Conservation (phyloP, 2,888 invertebrate species). For the Cerastoderma edule region DNA sequence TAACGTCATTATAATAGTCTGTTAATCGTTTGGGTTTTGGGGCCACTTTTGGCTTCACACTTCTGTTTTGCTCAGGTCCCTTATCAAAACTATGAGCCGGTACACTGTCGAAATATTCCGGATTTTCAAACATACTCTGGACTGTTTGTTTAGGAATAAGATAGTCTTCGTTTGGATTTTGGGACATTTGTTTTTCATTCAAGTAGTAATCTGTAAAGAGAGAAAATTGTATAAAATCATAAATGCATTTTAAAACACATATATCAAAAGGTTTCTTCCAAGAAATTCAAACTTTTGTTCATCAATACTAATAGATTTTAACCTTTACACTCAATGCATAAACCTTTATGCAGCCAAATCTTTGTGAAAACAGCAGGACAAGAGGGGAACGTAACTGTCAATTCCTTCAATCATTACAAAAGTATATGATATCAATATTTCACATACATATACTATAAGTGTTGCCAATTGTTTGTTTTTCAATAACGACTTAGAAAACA, state of each 20-base stretch:
- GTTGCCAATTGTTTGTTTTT: no score
- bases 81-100: not conserved
- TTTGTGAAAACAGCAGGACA: no score
- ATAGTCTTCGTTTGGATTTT: constrained; percentile 36
- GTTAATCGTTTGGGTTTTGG: constrained; percentile 58
- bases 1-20: constrained; percentile 64
- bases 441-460: no score
- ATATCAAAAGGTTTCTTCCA: no score
- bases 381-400: no score
- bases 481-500: not conserved
- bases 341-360: no score
- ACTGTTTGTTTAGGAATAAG: constrained; percentile 37
- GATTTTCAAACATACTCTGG: constrained; percentile 62
- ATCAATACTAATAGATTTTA: no score
- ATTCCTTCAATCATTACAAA: no score
- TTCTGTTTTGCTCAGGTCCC: constrained; percentile 23
- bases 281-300: no score
- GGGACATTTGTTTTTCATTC: constrained; percentile 55
- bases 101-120: constrained; percentile 66
- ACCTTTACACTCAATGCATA: no score
- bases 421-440: no score
- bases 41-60: constrained; percentile 57
- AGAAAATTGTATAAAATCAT: not conserved
- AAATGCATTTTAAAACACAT: not conserved
- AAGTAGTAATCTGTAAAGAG: constrained; percentile 54